Base-by-base conservation (phyloP, 2,797 vertebrate species). In the Peromyscus aztecus region DNA sequence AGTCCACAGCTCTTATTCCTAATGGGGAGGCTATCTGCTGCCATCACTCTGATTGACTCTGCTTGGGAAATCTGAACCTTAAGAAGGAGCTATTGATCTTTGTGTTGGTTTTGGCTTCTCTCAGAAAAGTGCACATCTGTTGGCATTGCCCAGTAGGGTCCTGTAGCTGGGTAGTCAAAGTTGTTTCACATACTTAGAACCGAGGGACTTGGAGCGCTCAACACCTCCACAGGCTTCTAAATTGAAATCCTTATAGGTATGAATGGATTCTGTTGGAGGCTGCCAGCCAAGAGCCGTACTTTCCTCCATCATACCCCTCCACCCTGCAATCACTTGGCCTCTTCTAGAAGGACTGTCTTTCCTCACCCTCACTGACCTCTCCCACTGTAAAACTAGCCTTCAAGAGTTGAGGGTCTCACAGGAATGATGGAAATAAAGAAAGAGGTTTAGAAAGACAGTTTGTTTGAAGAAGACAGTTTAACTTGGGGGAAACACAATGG, bases 1-100 rank as follows among this genome's bases (percentile, higher is more conserved):
- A 0, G 46, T 24, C 78, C 90, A 2, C 27, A 9, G 63, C 49
- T 61, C 65, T 88, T n/a, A 16, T 55, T 34, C 40, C 31, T 75
- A n/a, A 27, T 9, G 10, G 40, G 1, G 11, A 78, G 75, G 31
- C n/a, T 46, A 0, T 52, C 82, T 61, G 2, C 77, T 57, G 69
- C 88, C 85, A 71, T 67, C 12, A 6, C 88, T 73, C 57, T 34
- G 49, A 59, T 86, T 59, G 90, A 65, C 61, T 94, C 69, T 34
- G 12, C 73, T 71, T 46, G 77, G 89, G 77, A 85, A 65, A 77
- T 31, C 21, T 55, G 40, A 86, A 63, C 71, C 1, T 2, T n/a
- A 6, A 31, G 75, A n/a, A 65, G 71, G 23, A 77, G 49, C 91
- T 34, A 0, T 37, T 0, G 37, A 21, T 73, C 27, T 89, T 34